Conservation (phyloP, 2,888 invertebrate species). For the Epinotia demarniana region DNA sequence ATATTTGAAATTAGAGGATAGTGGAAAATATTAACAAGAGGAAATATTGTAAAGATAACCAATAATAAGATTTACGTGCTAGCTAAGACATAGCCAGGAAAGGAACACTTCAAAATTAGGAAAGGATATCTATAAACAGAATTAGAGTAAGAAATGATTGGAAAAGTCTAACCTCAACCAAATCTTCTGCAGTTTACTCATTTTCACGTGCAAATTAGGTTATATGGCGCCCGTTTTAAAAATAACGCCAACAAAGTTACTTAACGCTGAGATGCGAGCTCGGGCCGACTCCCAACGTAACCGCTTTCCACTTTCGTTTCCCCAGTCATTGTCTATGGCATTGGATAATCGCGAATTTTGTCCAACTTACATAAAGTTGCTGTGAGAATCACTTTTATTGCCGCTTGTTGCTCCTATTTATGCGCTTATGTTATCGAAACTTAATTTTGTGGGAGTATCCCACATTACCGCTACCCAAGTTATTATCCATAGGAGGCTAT, state of each 20-base stretch:
- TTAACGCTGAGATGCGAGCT: conserved; percentile 40
- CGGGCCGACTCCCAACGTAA: conserved; percentile 65
- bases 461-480: conserved; percentile 51
- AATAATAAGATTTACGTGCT: too few relatives aligned
- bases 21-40: neutral
- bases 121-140: too few relatives aligned
- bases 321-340: conserved; percentile 79
- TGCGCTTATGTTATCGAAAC: conserved; percentile 68
- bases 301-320: conserved; percentile 81
- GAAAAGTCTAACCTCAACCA: too few relatives aligned
- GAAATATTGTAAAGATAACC: too few relatives aligned
- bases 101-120: too few relatives aligned
- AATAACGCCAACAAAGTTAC: conserved; percentile 37
- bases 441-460: conserved; percentile 71
- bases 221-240: conserved; percentile 20
- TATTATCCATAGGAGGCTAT: conserved; percentile 32
- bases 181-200: too few relatives aligned
- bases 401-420: conserved; percentile 66
- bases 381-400: conserved; percentile 78
- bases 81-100: too few relatives aligned
- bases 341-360: conserved; percentile 80
- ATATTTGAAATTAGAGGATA: neutral
- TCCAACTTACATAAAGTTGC: conserved; percentile 73
- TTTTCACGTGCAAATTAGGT: neutral
- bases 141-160: too few relatives aligned